Evolutionary conservation across 1,140 invertebrate genomes (phyloP).

Genomic region (Hylaeus anthracinus): DNA sequence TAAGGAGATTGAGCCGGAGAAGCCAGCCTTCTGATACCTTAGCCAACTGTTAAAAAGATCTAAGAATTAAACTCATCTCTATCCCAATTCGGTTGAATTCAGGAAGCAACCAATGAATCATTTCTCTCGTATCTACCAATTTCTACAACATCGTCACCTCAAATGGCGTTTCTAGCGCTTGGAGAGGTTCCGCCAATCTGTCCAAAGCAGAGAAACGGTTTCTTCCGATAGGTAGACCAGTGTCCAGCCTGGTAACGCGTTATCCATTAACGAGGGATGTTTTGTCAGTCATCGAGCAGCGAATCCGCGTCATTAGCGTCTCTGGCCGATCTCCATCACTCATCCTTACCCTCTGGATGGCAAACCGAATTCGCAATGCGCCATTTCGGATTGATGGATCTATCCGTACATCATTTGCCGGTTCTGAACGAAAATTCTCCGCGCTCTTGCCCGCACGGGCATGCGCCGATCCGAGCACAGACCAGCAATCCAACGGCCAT

Average conservation of each 20-base stretch:
- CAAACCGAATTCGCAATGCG: constrained; percentile 59
- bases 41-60: too few species aligned
- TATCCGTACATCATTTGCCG: constrained; percentile 56
- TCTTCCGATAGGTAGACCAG: constrained; percentile 22
- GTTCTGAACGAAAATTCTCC: constrained; percentile 49
- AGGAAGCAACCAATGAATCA: too few species aligned
- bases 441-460: constrained; percentile 7
- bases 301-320: constrained; percentile 63
- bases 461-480: neutral
- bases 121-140: too few species aligned
- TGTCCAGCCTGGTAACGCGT: constrained; percentile 40
- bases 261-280: constrained; percentile 64
- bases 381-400: constrained; percentile 65
- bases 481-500: constrained; percentile 59
- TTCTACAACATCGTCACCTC: neutral
- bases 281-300: constrained; percentile 58
- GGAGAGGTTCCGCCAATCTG: neutral
- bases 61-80: too few species aligned
- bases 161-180: neutral
- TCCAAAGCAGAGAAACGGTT: constrained; percentile 16
- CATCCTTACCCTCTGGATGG: constrained; percentile 60
- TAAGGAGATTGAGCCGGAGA: too few species aligned
- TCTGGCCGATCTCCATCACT: constrained; percentile 63
- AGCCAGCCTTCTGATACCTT: too few species aligned
- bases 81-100: too few species aligned